Percentiles rank a stretch among this genome's conserved stretches.
These are phyloP conservation scores for Mesochorus sp. DNA, from an alignment of 2,888 invertebrate genomes.

Conservation along the genomic window DNA sequence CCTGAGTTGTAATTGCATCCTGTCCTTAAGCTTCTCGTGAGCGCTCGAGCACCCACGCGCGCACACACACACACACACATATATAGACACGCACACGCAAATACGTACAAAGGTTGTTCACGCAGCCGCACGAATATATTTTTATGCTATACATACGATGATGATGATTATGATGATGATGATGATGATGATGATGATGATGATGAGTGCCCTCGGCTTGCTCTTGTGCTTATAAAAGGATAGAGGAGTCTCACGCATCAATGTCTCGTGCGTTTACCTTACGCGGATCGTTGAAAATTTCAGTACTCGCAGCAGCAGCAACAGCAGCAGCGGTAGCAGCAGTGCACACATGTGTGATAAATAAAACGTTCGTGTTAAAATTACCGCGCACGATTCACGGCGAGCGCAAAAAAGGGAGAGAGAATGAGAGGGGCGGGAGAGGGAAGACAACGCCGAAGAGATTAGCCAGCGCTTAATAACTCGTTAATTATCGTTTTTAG, in stretches of 20 bases:
- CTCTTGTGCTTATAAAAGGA: slow-evolving; percentile 34
- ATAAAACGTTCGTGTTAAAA: slow-evolving; percentile 75
- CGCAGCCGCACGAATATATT: slow-evolving; percentile 41
- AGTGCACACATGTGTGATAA: slow-evolving; percentile 14
- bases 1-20: slow-evolving; percentile 64
- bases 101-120: slow-evolving; percentile 28
- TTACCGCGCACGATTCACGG: slow-evolving; percentile 69
- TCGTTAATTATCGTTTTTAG: slow-evolving; percentile 82
- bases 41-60: slow-evolving; percentile 55
- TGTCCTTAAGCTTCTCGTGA: slow-evolving; percentile 62
- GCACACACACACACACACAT: slow-evolving; percentile 45
- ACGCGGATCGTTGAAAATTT: slow-evolving; percentile 51
- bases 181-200: slow-evolving; percentile 31
- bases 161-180: slow-evolving; percentile 24
- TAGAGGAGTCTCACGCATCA: slow-evolving; percentile 67
- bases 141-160: not conserved
- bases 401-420: slow-evolving; percentile 49
- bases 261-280: slow-evolving; percentile 58
- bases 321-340: not conserved
- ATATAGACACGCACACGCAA: slow-evolving; percentile 45
- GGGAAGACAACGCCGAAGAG: slow-evolving; percentile 35
- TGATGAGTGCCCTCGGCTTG: slow-evolving; percentile 55
- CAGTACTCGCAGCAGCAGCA: slow-evolving; percentile 30
- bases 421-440: not conserved
- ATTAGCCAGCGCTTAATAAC: slow-evolving; percentile 80